Percentiles rank a stretch among this genome's conserved stretches.
Conservation (phyloP, 2,888 invertebrate genomes). For the Craniophora ligustri region DNA sequence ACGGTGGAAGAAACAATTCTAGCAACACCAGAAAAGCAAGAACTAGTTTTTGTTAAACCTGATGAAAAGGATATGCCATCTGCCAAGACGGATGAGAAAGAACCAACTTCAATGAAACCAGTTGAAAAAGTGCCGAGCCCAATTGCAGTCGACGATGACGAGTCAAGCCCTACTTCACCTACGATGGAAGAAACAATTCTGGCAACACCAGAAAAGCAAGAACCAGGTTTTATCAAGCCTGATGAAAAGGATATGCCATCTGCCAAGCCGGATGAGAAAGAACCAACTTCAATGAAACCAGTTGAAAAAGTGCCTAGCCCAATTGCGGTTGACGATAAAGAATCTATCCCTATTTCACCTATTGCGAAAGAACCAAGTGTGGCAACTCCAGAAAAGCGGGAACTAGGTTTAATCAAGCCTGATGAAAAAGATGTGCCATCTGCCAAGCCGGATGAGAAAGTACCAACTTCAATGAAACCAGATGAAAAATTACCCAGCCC, state of each 20-base stretch:
- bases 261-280: not conserved
- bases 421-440: too few relatives aligned
- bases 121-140: slow-evolving; percentile 10
- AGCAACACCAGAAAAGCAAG: slow-evolving; percentile 11
- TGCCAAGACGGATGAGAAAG: not conserved
- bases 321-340: too few relatives aligned
- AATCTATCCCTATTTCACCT: too few relatives aligned
- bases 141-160: slow-evolving; percentile 1
- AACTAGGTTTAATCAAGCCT: too few relatives aligned
- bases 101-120: not conserved
- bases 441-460: slow-evolving; percentile 4
- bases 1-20: slow-evolving; percentile 9
- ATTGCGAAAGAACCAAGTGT: too few relatives aligned
- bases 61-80: not conserved
- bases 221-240: slow-evolving; percentile 14
- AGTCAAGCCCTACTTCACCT: slow-evolving; percentile 20
- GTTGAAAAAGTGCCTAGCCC: slow-evolving; percentile 10
- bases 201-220: slow-evolving; percentile 11
- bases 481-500: too few relatives aligned
- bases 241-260: not conserved
- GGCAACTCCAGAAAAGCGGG: too few relatives aligned
- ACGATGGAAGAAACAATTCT: slow-evolving; percentile 8
- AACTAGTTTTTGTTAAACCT: slow-evolving; percentile 13
- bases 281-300: not conserved
- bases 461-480: slow-evolving; percentile 8